phyloP scores from a whole-genome alignment of 37 sponge, comb jelly and placozoan species.

The Bolinopsis microptera region DNA sequence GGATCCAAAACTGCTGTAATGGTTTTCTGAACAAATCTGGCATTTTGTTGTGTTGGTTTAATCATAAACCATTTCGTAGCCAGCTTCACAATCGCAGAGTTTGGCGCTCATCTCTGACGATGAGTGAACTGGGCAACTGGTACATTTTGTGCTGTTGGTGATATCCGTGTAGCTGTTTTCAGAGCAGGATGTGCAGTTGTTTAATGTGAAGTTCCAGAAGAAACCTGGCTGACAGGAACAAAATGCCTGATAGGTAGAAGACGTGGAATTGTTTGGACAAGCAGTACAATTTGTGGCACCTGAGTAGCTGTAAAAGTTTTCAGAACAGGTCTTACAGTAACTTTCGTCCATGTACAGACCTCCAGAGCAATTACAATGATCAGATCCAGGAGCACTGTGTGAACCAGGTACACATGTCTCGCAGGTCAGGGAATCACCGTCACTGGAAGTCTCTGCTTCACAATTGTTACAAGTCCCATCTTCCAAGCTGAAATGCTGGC shows the following conservation, averaged over 20 bases:
- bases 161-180: background rate
- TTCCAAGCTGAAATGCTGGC: background rate
- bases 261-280: background rate
- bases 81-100: background rate
- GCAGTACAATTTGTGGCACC: constrained; percentile 12
- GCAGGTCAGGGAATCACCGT: background rate
- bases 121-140: background rate
- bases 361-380: background rate
- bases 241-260: background rate
- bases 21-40: constrained; percentile 29
- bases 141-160: background rate
- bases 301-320: constrained; percentile 37
- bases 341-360: background rate
- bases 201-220: background rate
- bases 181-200: background rate
- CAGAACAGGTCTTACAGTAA: background rate
- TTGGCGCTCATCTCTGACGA: background rate
- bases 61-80: background rate
- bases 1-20: background rate
- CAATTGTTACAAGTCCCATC: background rate
- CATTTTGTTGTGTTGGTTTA: background rate
- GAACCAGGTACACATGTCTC: background rate
- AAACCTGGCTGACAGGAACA: background rate
- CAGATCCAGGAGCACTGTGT: background rate
- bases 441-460: background rate